A percentile compares a stretch with the other conserved stretches of the same genome.
These are phyloP conservation scores for Sinocyclocheilus maitianheensis DNA, from an alignment of 2,113 vertebrate genomes.

Conservation along the genomic window DNA sequence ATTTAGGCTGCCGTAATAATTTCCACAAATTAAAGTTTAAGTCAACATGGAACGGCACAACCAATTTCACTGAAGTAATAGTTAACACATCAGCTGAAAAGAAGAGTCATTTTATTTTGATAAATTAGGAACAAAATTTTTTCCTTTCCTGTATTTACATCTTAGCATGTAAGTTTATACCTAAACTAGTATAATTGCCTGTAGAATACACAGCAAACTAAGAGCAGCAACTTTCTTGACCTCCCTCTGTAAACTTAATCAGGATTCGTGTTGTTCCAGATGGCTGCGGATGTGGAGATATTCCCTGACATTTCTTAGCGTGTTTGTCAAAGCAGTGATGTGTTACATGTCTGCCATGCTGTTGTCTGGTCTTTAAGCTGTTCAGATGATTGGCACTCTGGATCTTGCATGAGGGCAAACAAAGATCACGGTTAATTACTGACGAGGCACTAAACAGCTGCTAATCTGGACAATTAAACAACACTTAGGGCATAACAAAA, in stretches of 20 bases:
- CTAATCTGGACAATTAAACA: neutral
- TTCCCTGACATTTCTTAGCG: neutral
- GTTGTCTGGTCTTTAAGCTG: neutral
- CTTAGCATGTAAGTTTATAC: neutral
- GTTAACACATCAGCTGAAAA: neutral
- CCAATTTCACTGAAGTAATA: neutral
- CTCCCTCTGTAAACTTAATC: slow-evolving; percentile 13
- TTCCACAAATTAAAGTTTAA: neutral
- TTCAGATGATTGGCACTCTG: slow-evolving; percentile 1
- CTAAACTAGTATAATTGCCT: neutral
- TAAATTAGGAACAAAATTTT: too few relatives aligned
- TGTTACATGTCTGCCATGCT: neutral
- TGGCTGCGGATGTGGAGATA: neutral
- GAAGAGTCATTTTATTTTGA: neutral
- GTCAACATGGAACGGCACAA: neutral
- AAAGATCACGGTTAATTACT: neutral
- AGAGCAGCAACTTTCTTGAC: neutral
- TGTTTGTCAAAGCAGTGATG: slow-evolving; percentile 17
- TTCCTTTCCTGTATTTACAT: neutral
- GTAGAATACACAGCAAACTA: neutral
- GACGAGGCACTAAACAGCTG: slow-evolving; percentile 2
- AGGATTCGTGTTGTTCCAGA: slow-evolving; percentile 10
- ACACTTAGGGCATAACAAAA: neutral
- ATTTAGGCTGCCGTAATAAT: neutral
- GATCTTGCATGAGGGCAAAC: neutral